Base-by-base conservation (phyloP, 2,797 vertebrate species). In the Danio tinwini region DNA sequence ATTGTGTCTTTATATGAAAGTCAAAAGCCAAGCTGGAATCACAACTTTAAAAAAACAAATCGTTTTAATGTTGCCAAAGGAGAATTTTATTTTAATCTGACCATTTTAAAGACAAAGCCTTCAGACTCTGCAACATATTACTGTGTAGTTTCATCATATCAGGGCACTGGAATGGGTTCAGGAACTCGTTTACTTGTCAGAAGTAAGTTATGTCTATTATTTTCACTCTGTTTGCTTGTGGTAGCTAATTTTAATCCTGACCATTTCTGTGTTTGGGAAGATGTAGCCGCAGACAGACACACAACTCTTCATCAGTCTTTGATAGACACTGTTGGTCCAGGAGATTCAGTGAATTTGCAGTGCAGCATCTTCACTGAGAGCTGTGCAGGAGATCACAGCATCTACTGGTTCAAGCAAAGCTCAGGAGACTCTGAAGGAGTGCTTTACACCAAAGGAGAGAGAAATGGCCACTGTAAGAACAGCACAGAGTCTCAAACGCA, bases 331-430 rank as follows among this genome's bases (percentile, higher is more conserved):
- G 1, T 84, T 70, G 47, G 71, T 7, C n/a, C 53, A 7, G 87
- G 86, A 0, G 80, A 37, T 64, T 85, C 81, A 3, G 81, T 85
- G 79, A 82, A 59, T n/a, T 13, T 92, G 16, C 85, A 85, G 84
- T 91, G 89, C 16, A 85, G 84, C 6, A 55, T 89, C 0, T 65
- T 70, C 45, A 19, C 74, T 76, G 78, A 79, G 74, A 63, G n/a
- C 50, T 82, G 82, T 81, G 80, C 68, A 71, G 82, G 64, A 84
- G 82, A 82, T 61, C 64, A 81, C 81, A 81, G 55, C 76, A 78
- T 86, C 56, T 79, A 83, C 77, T 86, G 85, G 83, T 79, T 84
- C 74, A 71, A 61, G 21, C 71, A 81, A 19, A 78, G 40, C 4
- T 81, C 53, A 42, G 82, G 77, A 81, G 81, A 84, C 62, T 75